Evolutionary conservation across 2,797 vertebrate species (phyloP).

Genomic region (Microhierax caerulescens): DNA sequence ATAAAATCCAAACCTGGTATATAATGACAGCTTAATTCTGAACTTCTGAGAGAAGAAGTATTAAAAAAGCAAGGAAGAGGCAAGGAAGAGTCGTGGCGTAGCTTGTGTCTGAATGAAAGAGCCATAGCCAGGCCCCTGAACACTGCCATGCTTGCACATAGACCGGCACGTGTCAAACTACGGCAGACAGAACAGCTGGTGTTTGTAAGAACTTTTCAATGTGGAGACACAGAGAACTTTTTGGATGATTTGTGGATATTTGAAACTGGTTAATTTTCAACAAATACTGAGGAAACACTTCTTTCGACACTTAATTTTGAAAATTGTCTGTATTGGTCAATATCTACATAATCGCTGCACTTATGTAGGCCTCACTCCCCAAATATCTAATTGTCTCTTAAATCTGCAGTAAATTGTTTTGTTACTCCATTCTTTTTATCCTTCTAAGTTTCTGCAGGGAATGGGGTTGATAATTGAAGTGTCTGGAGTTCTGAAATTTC

Average conservation of each 20-base stretch:
- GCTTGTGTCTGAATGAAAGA: neutral
- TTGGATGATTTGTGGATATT: neutral
- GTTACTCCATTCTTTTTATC: neutral
- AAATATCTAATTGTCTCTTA: neutral
- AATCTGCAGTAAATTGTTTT: neutral
- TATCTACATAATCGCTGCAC: neutral
- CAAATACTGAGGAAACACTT: neutral
- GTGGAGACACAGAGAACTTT: neutral
- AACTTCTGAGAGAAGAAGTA: neutral
- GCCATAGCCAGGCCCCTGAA: neutral
- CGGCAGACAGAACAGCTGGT: neutral
- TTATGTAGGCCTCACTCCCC: neutral
- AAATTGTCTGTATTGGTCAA: neutral
- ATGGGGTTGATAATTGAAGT: neutral
- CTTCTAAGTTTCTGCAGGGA: neutral
- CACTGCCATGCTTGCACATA: neutral
- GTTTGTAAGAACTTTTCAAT: neutral
- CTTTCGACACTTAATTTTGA: neutral
- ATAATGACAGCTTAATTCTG: neutral
- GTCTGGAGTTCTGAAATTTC: neutral
- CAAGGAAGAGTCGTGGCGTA: neutral
- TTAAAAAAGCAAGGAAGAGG: neutral
- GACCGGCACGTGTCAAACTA: rapidly evolving
- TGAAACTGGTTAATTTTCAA: neutral
- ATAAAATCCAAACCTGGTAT: neutral